phyloP scores from a whole-genome alignment of 1,140 invertebrate genomes.

The Drosophila auraria region DNA sequence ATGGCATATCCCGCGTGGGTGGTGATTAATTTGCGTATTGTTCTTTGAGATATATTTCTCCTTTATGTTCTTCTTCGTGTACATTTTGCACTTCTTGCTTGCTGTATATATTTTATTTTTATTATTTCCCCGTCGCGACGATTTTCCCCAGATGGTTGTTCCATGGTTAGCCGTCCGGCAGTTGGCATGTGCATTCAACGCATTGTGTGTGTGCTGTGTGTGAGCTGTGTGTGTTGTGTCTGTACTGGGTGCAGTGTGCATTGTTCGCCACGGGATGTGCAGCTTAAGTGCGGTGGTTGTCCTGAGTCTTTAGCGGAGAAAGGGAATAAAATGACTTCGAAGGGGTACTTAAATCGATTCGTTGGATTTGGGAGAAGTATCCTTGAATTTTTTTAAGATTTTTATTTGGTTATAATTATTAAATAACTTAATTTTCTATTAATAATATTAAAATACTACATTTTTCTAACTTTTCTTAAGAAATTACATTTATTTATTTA shows the following conservation, averaged over 20 bases:
- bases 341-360: not conserved
- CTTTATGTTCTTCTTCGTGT: constrained; percentile 5
- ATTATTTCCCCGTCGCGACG: constrained; percentile 21
- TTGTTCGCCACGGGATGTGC: constrained; percentile 10
- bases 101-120: constrained; percentile 12
- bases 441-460: not conserved
- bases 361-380: not conserved
- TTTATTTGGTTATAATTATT: not conserved
- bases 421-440: too few species aligned
- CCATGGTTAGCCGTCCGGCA: not conserved
- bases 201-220: not conserved
- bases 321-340: constrained; percentile 10
- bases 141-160: constrained; percentile 30
- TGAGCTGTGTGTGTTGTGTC: too few species aligned
- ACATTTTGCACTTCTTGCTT: constrained; percentile 8
- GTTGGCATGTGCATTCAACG: constrained; percentile 15
- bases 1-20: constrained; percentile 53
- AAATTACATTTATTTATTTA: not conserved
- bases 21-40: constrained; percentile 80
- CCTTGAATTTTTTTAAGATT: too few species aligned
- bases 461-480: not conserved
- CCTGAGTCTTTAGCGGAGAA: constrained; percentile 12
- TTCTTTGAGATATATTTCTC: constrained; percentile 60
- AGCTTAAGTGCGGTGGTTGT: constrained; percentile 31
- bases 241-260: not conserved